Evolutionary conservation across 2,888 invertebrate genomes (phyloP).

Genomic region (Drosophila mimica): DNA sequence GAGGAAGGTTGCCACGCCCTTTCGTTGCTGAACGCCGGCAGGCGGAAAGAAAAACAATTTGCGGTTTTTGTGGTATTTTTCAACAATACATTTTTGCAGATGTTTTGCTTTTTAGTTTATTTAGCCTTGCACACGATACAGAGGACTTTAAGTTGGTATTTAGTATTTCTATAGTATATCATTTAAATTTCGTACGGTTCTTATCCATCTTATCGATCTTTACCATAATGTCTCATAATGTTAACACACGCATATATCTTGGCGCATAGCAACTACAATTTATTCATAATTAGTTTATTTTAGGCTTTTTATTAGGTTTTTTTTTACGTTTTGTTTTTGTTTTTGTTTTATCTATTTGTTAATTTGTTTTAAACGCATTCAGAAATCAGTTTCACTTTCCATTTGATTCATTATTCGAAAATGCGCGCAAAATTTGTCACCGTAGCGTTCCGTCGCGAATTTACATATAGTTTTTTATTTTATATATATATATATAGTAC

Average conservation of each 20-base stretch:
- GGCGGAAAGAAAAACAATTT: slow-evolving; percentile 59
- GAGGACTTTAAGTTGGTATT: slow-evolving; percentile 66
- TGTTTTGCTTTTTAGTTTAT: slow-evolving; percentile 68
- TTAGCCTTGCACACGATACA: slow-evolving; percentile 60
- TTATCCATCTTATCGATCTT: slow-evolving; percentile 52
- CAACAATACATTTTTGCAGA: slow-evolving; percentile 53
- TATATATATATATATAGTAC: slow-evolving; percentile 30
- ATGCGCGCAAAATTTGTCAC: slow-evolving; percentile 77
- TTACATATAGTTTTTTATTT: slow-evolving; percentile 48
- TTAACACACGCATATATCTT: slow-evolving; percentile 43
- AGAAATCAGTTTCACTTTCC: slow-evolving; percentile 71
- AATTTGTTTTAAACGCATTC: slow-evolving; percentile 70
- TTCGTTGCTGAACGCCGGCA: slow-evolving; percentile 45
- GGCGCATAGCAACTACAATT: slow-evolving; percentile 38
- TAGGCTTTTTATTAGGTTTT: slow-evolving; percentile 18
- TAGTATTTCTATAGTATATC: slow-evolving; percentile 41
- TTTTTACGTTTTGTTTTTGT: not conserved
- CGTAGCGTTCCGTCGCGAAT: slow-evolving; percentile 78
- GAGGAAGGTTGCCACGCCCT: slow-evolving; percentile 36
- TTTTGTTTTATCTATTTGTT: slow-evolving; percentile 22
- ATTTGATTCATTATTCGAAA: slow-evolving; percentile 63
- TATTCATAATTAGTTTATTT: slow-evolving; percentile 56
- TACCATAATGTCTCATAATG: slow-evolving; percentile 37
- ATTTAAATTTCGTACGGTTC: slow-evolving; percentile 51
- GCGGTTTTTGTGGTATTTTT: slow-evolving; percentile 75